phyloP scores from a whole-genome alignment of 2,797 vertebrate genomes.

The Nannoperca obscura region DNA sequence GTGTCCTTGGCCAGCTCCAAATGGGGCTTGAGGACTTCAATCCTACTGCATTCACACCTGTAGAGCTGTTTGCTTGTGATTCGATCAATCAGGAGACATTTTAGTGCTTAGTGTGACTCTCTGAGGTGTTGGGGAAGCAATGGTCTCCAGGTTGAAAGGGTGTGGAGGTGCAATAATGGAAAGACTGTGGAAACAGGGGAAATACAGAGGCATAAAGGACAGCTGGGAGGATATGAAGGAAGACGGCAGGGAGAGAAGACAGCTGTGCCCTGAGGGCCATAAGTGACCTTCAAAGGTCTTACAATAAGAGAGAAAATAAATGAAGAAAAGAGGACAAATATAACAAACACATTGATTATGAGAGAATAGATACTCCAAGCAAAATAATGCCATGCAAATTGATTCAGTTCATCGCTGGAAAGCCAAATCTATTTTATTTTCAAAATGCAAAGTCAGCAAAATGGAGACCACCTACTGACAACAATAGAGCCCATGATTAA shows the following conservation, averaged over 20 bases:
- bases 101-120: constrained; percentile 44
- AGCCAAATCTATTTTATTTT: constrained; percentile 34
- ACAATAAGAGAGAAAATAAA: constrained; percentile 13
- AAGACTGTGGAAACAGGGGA: constrained; percentile 33
- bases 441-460: constrained; percentile 53
- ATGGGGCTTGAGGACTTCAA: constrained; percentile 36
- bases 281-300: constrained; percentile 7
- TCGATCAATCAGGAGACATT: constrained; percentile 26
- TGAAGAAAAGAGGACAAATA: constrained; percentile 1
- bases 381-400: constrained; percentile 13
- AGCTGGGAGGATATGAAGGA: constrained; percentile 60
- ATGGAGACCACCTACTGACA: constrained; percentile 26
- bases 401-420: constrained; percentile 9
- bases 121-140: constrained; percentile 67
- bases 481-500: neutral
- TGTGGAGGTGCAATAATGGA: constrained; percentile 45
- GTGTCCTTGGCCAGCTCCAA: constrained; percentile 36
- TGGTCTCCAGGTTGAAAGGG: constrained; percentile 63
- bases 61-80: constrained; percentile 45
- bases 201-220: constrained; percentile 59
- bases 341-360: neutral
- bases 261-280: constrained; percentile 29
- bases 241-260: constrained; percentile 18
- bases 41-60: constrained; percentile 49
- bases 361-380: constrained; percentile 6